phyloP scores from a whole-genome alignment of 2,797 vertebrate species.

The Scomberomorus guttatus region DNA sequence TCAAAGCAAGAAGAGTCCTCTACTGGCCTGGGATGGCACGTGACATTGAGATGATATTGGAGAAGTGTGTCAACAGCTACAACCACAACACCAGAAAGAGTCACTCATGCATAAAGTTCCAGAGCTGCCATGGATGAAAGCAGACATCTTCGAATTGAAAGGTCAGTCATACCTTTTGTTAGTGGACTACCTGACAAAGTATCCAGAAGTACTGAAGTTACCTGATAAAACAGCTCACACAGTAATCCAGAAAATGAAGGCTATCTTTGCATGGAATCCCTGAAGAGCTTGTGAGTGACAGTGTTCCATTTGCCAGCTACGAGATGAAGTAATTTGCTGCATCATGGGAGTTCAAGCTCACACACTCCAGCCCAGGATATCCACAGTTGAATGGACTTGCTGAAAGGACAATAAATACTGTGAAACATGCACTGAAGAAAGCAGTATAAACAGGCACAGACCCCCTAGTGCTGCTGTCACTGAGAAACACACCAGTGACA shows the following conservation, averaged over 20 bases:
- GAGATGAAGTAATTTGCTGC: conserved; percentile 33
- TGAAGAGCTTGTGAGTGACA: conserved; percentile 31
- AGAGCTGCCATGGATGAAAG: conserved; percentile 50
- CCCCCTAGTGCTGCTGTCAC: conserved; percentile 9
- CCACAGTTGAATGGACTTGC: conserved; percentile 17
- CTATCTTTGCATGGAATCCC: conserved; percentile 19
- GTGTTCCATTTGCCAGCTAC: conserved; percentile 32
- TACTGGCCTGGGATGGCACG: conserved; percentile 42
- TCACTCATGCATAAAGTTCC: conserved; percentile 29
- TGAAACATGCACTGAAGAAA: conserved; percentile 38
- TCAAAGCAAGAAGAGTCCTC: conserved; percentile 28
- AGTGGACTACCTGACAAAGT: conserved; percentile 37
- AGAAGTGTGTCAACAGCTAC: conserved; percentile 40
- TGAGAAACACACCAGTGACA: conserved; percentile 47
- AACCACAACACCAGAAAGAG: conserved; percentile 27
- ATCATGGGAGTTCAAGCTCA: conserved; percentile 30
- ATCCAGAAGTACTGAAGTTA: conserved; percentile 32
- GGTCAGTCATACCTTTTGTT: conserved; percentile 39
- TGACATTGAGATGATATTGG: conserved; percentile 26
- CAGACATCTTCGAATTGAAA: conserved; percentile 46
- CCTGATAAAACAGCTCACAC: conserved; percentile 23
- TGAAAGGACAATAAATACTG: conserved; percentile 31
- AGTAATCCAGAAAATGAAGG: conserved; percentile 43
- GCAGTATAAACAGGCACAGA: not conserved
- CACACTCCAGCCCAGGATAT: conserved; percentile 22